Evolutionary conservation across 2,113 vertebrate genomes (phyloP).

Genomic region (Cynopterus brachyotis): DNA sequence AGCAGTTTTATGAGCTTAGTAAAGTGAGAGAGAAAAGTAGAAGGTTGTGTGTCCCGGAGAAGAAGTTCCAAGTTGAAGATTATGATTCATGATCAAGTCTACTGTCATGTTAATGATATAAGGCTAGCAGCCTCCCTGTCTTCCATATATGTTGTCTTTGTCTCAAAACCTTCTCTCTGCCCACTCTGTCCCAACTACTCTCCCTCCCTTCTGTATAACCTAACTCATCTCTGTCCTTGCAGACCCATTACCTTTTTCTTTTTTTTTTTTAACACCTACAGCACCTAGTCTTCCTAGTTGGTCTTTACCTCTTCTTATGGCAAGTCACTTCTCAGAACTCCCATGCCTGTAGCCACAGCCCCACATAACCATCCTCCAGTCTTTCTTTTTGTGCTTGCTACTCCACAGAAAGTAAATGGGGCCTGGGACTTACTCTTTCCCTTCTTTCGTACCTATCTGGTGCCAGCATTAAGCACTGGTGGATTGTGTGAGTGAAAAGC

Average conservation of each 20-base stretch:
- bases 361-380: fast-evolving
- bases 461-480: no score
- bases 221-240: background rate
- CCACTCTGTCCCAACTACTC: no score
- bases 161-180: background rate
- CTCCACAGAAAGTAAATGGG: fast-evolving
- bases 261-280: no score
- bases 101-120: fast-evolving
- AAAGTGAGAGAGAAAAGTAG: background rate
- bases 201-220: background rate
- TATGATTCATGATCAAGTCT: background rate
- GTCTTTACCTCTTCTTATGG: background rate
- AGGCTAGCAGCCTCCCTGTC: background rate
- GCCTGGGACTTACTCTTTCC: background rate
- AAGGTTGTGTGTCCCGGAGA: fast-evolving
- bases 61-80: background rate
- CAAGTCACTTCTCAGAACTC: background rate
- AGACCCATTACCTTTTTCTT: background rate
- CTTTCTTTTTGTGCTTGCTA: background rate
- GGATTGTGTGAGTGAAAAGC: background rate
- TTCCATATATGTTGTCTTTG: background rate
- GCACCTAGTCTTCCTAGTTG: no score
- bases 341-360: background rate
- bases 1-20: no score
- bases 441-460: background rate